Conservation (phyloP, 2,888 invertebrate genomes). For the Nemapogon koenigi region DNA sequence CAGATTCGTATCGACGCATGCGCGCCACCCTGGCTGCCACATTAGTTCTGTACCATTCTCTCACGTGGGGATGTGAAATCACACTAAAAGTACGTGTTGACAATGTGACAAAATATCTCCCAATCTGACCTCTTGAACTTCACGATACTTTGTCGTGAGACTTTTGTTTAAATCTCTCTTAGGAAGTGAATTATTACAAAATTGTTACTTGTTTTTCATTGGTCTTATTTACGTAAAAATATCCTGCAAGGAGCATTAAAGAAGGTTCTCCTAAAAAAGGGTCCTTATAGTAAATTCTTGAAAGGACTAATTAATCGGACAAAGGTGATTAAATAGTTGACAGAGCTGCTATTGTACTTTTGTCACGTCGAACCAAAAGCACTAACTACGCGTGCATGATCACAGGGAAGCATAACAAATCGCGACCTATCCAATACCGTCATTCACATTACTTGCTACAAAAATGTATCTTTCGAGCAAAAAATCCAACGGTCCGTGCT, state of each 20-base stretch:
- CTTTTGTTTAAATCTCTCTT: too few species aligned
- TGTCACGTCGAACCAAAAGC: constrained; percentile 50
- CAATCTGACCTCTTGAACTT: constrained; percentile 7
- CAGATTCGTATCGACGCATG: constrained; percentile 50
- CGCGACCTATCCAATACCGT: constrained; percentile 38
- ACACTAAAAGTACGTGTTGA: constrained; percentile 2
- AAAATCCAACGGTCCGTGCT: constrained; percentile 43
- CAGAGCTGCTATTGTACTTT: constrained; percentile 37
- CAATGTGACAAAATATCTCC: constrained; percentile 5
- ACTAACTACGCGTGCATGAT: constrained; percentile 60
- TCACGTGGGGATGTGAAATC: constrained; percentile 28
- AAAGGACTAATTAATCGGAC: constrained; percentile 54
- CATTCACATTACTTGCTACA: constrained; percentile 30
- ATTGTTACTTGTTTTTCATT: too few species aligned
- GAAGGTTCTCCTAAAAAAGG: too few species aligned
- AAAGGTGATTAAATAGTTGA: constrained; percentile 52
- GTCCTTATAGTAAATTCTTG: too few species aligned
- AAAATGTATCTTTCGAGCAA: constrained; percentile 38
- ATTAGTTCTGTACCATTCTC: constrained; percentile 30
- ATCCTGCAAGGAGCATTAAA: too few species aligned
- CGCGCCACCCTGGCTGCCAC: constrained; percentile 32
- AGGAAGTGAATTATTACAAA: too few species aligned
- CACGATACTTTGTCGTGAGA: too few species aligned
- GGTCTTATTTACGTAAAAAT: too few species aligned
- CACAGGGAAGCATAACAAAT: constrained; percentile 59